phyloP scores from a whole-genome alignment of 2,888 invertebrate species.

The Xylocampa areola region DNA sequence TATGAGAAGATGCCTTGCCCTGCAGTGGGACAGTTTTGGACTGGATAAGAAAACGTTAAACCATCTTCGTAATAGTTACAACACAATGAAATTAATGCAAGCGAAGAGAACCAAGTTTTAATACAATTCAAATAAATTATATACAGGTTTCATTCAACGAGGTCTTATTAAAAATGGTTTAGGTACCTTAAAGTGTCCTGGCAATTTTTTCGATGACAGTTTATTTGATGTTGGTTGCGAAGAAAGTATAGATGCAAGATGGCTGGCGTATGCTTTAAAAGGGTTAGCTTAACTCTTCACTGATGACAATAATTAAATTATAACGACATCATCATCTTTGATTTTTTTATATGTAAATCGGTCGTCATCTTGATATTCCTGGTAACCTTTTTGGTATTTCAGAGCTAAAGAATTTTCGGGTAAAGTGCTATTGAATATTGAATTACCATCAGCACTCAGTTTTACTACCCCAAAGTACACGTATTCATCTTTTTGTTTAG shows the following conservation, averaged over 20 bases:
- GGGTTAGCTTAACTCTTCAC: neutral
- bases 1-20: too few species aligned
- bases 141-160: too few species aligned
- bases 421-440: constrained; percentile 70
- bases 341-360: constrained; percentile 69
- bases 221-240: too few species aligned
- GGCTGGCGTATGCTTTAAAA: neutral
- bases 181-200: neutral
- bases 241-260: too few species aligned
- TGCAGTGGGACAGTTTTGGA: too few species aligned
- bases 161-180: neutral
- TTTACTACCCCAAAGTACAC: constrained; percentile 83
- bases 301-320: constrained; percentile 60
- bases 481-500: constrained; percentile 62
- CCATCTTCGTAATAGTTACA: too few species aligned
- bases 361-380: constrained; percentile 59
- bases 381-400: constrained; percentile 83
- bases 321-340: constrained; percentile 71
- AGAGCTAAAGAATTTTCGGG: constrained; percentile 81
- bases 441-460: constrained; percentile 73
- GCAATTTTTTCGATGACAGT: neutral
- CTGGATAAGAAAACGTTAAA: too few species aligned
- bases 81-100: too few species aligned
- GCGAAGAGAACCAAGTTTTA: too few species aligned
- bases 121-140: too few species aligned